Conservation (phyloP, 2,888 invertebrate genomes). For the Sinohyriopsis cumingii region DNA sequence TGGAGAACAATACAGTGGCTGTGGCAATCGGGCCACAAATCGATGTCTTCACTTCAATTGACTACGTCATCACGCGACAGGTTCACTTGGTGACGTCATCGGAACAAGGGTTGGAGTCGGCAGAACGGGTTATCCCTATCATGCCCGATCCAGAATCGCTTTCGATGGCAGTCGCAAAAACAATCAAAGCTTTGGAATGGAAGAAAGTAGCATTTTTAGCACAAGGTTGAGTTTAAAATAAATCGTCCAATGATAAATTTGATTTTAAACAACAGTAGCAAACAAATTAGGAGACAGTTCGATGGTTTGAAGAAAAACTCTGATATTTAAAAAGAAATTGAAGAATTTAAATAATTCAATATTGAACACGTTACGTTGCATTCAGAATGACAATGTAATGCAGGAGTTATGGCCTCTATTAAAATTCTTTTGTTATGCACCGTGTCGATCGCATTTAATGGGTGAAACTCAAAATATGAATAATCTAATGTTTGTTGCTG, state of each 20-base stretch:
- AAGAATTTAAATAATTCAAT: too few species aligned
- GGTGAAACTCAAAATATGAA: too few species aligned
- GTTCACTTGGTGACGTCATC: constrained; percentile 58
- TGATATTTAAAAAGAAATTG: too few species aligned
- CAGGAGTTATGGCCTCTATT: too few species aligned
- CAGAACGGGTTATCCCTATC: constrained; percentile 49
- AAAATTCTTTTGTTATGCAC: too few species aligned
- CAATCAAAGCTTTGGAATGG: constrained; percentile 50
- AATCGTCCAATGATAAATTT: not conserved
- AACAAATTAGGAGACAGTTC: not conserved
- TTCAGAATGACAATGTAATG: too few species aligned
- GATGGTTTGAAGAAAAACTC: too few species aligned
- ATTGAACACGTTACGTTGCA: too few species aligned
- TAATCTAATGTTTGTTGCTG: too few species aligned
- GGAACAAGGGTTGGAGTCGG: constrained; percentile 43
- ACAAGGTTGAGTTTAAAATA: constrained; percentile 47
- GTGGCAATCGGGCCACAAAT: constrained; percentile 63
- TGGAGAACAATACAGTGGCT: constrained; percentile 39
- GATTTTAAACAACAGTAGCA: not conserved
- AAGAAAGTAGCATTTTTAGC: constrained; percentile 57
- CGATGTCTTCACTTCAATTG: constrained; percentile 61
- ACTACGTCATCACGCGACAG: constrained; percentile 60
- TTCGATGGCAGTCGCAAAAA: constrained; percentile 51
- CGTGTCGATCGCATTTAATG: too few species aligned
- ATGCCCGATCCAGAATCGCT: constrained; percentile 56